Percentiles rank a stretch among this genome's conserved stretches.
Evolutionary conservation across 2,797 vertebrate species (phyloP).

Genomic region (Xenopus petersii): DNA sequence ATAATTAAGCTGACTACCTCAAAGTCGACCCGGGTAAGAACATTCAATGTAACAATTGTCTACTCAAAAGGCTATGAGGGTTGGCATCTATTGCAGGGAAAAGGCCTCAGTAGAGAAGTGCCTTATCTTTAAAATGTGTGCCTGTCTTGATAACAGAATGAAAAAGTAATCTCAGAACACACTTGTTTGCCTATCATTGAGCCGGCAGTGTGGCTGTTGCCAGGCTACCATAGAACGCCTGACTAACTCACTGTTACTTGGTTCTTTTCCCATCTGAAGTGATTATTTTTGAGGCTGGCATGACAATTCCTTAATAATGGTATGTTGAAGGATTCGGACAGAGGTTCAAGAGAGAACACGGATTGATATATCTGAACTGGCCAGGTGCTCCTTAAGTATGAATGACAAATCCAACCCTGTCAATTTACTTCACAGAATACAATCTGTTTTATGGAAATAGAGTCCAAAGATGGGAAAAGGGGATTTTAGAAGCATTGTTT

Average conservation of each 20-base stretch:
- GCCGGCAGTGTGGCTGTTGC: slow-evolving; percentile 32
- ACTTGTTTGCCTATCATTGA: slow-evolving; percentile 46
- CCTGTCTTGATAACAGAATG: slow-evolving; percentile 44
- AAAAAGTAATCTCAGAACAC: slow-evolving; percentile 42
- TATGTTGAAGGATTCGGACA: slow-evolving; percentile 21
- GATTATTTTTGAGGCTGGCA: slow-evolving; percentile 34
- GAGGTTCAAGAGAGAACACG: slow-evolving; percentile 21
- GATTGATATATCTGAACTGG: slow-evolving; percentile 1
- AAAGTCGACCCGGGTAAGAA: slow-evolving; percentile 23
- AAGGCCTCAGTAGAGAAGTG: slow-evolving; percentile 25
- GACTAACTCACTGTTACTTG: slow-evolving; percentile 25
- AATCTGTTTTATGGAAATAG: too few relatives aligned
- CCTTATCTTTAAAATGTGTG: slow-evolving; percentile 41
- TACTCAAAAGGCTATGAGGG: slow-evolving; percentile 20
- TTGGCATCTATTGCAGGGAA: slow-evolving; percentile 33
- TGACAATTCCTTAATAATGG: slow-evolving; percentile 20
- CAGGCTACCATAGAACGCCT: slow-evolving; percentile 38
- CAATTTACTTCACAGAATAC: neutral
- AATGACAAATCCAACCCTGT: neutral
- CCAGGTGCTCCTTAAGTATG: neutral
- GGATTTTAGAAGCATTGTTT: too few relatives aligned
- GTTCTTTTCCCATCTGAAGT: slow-evolving; percentile 28
- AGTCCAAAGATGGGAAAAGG: too few relatives aligned
- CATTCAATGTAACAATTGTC: slow-evolving; percentile 30
- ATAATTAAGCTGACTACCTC: slow-evolving; percentile 35